Base-by-base conservation (phyloP, 1,140 invertebrate species). In the Drosophila mauritiana region DNA sequence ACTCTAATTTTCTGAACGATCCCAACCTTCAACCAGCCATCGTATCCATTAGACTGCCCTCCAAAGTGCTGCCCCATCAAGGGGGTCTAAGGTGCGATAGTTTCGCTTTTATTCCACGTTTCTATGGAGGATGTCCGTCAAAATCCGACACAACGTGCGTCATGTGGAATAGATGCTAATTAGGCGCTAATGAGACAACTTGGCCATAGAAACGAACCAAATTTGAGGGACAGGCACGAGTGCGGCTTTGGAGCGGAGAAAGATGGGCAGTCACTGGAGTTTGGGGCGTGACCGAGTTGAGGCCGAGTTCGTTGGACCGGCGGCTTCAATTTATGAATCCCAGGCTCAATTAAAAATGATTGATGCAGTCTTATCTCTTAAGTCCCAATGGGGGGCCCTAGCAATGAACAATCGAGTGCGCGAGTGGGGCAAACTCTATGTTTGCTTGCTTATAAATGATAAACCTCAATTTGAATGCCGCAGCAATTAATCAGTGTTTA, bases 121-220 rank as follows among this genome's bases (percentile, higher is more conserved):
- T 53, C 54, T 61, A 58, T 52, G 40, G 27, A 45, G 46, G 45
- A 54, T 49, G 74, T 78, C 69, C 74, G 75, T 78, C 80, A 78
- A 59, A 70, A 48, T 20, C 68, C 49, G 25, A 31, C 46, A 4
- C 39, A 46, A 22, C 46, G 42, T 37, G 55, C 49, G 56, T 75
- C 82, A 88, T 76, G 62, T 88, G 80, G 68, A 80, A 78, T 72
- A 53, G 73, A 72, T 65, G 84, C 73, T 89, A 89, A 89, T 89
- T 84, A 78, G 59, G 67, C 76, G 80, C 78, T 89, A 89, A 90
- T 84, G 55, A 75, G 52, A 58, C 39, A 70, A 25, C 58, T 77
- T 55, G 49, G 53, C 56, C 68, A 39, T 63, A 43, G 45, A 61
- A 77, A 55, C 40, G 8, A 51, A 43, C 43, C 56, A 20, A 58